Base-by-base conservation (phyloP, 2,797 vertebrate species). In the Aphelocoma californica region DNA sequence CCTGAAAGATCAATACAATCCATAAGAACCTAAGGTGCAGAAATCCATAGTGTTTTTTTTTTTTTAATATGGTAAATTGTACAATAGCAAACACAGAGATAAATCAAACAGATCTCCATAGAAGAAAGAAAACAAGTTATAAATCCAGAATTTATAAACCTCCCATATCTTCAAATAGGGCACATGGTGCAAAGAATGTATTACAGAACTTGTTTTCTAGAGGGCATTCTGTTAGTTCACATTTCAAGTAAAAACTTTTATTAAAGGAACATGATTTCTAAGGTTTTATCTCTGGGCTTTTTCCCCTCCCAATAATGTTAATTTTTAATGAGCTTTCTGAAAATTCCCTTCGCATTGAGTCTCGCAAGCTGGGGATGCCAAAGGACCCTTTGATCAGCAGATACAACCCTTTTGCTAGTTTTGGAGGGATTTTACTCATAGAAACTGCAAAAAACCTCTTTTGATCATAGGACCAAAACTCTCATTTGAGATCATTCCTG, bases 241-340 rank as follows among this genome's bases (percentile, higher is more conserved):
- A 74, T 25, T 81, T 62, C 65, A 71, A 78, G 17, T 10, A 44
- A 86, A 64, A 86, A 42, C 23, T 70, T 86, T 34, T 40, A 38
- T 38, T 47, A 83, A 83, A 72, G 32, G 26, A 81, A 69, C 23
- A 29, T 3, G 12, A 89, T 74, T 72, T 72, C 89, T 45, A 53
- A 88, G 40, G 57, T 75, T 88, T 86, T 56, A 6, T n/a, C 44
- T 32, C 58, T 32, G 29, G 16, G 18, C 26, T 77, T 69, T 7
- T 7, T 7, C 1, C 9, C 15, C 15, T 8, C n/a, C 32, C 3
- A 3, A 4, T 8, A 54, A 2, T 29, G 25, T 71, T 60, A 79
- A 74, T 81, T 86, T 88, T 69, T 54, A 31, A 93, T 62, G 29
- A 80, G 26, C 65, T 60, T 66, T 81, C 80, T 79, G 58, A 84